Evolutionary conservation across 1,140 invertebrate genomes (phyloP).

Genomic region (Trichoplusia ni): DNA sequence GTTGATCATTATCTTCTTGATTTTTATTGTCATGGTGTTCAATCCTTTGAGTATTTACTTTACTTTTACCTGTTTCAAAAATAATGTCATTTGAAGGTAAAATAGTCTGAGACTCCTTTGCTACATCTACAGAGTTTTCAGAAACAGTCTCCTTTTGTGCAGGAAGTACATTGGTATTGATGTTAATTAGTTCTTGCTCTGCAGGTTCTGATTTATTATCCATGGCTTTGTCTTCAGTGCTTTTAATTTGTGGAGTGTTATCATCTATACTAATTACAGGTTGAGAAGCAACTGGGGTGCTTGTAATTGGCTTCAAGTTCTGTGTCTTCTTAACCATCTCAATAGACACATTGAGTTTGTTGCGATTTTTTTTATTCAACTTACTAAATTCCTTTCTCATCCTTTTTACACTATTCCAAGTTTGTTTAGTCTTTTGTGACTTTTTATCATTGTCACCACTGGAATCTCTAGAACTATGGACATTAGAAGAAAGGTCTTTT

Average conservation of each 20-base stretch:
- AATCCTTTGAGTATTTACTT: neutral
- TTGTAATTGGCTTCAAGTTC: conserved; percentile 36
- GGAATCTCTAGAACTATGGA: conserved; percentile 42
- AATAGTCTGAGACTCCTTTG: neutral
- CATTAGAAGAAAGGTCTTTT: conserved; percentile 32
- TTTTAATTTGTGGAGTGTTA: conserved; percentile 28
- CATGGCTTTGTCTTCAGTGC: conserved; percentile 49
- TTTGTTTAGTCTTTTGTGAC: conserved; percentile 52
- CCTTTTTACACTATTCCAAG: conserved; percentile 69
- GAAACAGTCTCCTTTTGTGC: neutral
- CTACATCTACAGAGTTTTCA: neutral
- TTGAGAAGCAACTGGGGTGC: conserved; percentile 20
- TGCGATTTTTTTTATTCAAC: conserved; percentile 65
- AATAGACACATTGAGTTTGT: conserved; percentile 72
- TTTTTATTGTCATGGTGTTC: neutral
- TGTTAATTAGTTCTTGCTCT: conserved; percentile 22
- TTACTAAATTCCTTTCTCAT: conserved; percentile 74
- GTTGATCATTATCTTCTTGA: conserved; percentile 12
- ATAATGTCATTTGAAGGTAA: neutral
- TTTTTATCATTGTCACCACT: conserved; percentile 48
- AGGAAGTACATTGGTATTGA: conserved; percentile 6
- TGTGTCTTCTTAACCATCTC: conserved; percentile 67
- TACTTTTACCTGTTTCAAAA: conserved; percentile 16
- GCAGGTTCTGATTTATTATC: too few species aligned
- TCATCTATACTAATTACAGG: too few species aligned